A percentile compares a stretch with the other conserved stretches of the same genome.
Evolutionary conservation across 2,888 invertebrate species (phyloP).

Genomic region (Hypomecis punctinalis): DNA sequence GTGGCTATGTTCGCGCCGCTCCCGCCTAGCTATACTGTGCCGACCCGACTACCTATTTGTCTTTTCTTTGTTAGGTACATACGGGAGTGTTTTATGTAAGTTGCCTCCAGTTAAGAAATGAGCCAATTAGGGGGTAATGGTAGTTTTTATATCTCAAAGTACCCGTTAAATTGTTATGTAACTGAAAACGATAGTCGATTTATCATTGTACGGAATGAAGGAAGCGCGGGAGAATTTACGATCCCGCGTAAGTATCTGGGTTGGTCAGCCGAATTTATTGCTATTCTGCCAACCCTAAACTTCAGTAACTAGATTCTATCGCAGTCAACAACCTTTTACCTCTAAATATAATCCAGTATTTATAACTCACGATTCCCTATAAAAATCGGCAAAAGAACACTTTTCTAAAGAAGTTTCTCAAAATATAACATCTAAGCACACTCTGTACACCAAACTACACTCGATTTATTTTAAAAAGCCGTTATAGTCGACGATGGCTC

Average conservation of each 20-base stretch:
- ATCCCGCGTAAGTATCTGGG: neutral
- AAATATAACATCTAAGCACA: too few relatives aligned
- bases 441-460: too few relatives aligned
- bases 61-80: conserved; percentile 57
- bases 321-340: too few relatives aligned
- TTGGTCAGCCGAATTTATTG: too few relatives aligned
- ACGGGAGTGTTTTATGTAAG: conserved; percentile 49
- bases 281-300: too few relatives aligned
- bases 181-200: conserved; percentile 27
- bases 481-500: too few relatives aligned
- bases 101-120: conserved; percentile 53
- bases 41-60: conserved; percentile 45
- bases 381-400: too few relatives aligned
- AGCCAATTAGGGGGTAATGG: conserved; percentile 54
- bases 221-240: neutral
- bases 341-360: too few relatives aligned
- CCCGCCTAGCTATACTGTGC: neutral
- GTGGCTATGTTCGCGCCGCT: conserved; percentile 52
- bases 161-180: conserved; percentile 35
- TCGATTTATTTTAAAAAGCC: too few relatives aligned
- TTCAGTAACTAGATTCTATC: too few relatives aligned
- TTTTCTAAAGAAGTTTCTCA: too few relatives aligned
- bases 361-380: too few relatives aligned
- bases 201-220: conserved; percentile 17
- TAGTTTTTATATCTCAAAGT: conserved; percentile 46